A percentile compares a stretch with the other conserved stretches of the same genome.
Conservation (phyloP, 2,113 vertebrate genomes). For the Rhabdomys dilectus region DNA sequence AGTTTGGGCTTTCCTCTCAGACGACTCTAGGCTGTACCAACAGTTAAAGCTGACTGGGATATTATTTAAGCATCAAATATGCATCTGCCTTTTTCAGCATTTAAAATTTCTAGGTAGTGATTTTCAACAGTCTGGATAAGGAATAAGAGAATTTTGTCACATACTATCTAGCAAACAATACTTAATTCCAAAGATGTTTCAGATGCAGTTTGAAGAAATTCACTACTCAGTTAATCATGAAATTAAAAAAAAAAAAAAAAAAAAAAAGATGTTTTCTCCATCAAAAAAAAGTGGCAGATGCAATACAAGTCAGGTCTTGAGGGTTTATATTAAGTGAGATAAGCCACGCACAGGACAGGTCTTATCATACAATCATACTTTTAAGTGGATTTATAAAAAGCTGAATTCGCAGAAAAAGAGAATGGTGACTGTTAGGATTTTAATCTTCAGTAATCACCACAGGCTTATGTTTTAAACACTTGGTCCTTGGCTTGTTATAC, state of each 20-base stretch:
- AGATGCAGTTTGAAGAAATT: slow-evolving; percentile 17
- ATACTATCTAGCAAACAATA: not conserved
- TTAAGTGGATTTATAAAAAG: not conserved
- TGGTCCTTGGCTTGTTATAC: not conserved
- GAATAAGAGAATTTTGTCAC: not conserved
- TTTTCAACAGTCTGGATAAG: slow-evolving; percentile 27
- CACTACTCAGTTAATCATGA: not conserved
- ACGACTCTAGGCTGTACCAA: not conserved
- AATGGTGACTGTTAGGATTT: not conserved
- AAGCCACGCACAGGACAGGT: not conserved
- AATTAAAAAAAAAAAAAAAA: not conserved
- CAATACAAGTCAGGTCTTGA: not conserved
- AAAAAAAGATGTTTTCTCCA: not conserved
- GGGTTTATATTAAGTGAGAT: not conserved
- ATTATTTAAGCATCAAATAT: not conserved
- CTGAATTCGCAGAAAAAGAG: not conserved
- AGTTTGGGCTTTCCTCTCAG: not conserved
- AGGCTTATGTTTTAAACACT: not conserved
- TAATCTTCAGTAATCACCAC: not conserved
- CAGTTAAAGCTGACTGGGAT: not conserved
- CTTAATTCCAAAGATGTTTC: slow-evolving; percentile 56
- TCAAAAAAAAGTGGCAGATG: not conserved
- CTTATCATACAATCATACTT: not conserved
- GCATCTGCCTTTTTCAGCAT: not conserved
- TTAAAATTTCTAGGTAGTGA: not conserved